Conservation (phyloP, 2,888 invertebrate species). For the Athetis lepigone region DNA sequence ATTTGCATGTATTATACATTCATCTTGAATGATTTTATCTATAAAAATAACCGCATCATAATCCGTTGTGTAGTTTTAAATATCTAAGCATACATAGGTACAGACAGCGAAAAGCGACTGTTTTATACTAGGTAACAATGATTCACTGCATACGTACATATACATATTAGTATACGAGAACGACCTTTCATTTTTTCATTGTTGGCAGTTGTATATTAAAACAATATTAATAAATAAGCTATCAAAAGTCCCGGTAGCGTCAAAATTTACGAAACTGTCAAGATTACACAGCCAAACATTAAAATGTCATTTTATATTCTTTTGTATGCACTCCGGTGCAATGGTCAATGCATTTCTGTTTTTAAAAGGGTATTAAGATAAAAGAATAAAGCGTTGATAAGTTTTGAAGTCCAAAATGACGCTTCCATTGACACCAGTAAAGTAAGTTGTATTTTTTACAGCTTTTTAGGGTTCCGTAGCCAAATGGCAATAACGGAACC, state of each 20-base stretch:
- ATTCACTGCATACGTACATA: too few species aligned
- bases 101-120: too few species aligned
- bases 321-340: constrained; percentile 11
- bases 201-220: neutral
- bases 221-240: constrained; percentile 5
- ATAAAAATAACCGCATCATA: too few species aligned
- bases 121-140: too few species aligned
- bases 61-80: too few species aligned
- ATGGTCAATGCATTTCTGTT: constrained; percentile 13
- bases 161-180: neutral
- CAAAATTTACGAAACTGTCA: constrained; percentile 33
- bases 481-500: too few species aligned
- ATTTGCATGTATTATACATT: too few species aligned
- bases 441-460: neutral
- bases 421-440: neutral
- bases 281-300: neutral
- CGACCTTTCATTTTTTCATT: neutral
- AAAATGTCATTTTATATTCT: constrained; percentile 16
- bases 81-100: too few species aligned
- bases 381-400: constrained; percentile 1
- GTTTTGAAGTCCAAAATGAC: neutral
- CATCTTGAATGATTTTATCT: too few species aligned
- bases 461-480: too few species aligned
- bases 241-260: constrained; percentile 16
- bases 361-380: constrained; percentile 27